phyloP scores from a whole-genome alignment of 1,140 invertebrate genomes.

The Brachionus paranguensis region DNA sequence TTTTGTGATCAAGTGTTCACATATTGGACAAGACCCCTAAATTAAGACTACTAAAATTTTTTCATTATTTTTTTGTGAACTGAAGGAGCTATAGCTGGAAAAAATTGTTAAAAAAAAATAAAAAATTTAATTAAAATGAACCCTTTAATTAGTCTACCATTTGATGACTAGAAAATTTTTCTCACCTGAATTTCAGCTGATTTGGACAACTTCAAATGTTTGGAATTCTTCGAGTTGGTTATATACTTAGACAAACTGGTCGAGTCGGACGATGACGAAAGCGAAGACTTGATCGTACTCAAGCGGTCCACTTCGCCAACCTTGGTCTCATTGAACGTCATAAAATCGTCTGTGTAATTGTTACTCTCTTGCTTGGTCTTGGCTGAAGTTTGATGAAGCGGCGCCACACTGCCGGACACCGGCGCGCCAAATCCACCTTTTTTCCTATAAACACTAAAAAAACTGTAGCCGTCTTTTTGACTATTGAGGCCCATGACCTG shows the following conservation, averaged over 20 bases:
- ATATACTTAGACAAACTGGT: conserved; percentile 37
- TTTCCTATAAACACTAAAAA: conserved; percentile 4
- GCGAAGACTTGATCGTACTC: neutral
- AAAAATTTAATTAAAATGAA: too few relatives aligned
- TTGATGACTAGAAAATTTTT: neutral
- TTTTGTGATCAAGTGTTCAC: too few relatives aligned
- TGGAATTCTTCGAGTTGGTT: neutral
- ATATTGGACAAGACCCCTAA: too few relatives aligned
- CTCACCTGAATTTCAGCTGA: neutral
- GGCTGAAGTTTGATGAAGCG: neutral
- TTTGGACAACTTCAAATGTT: neutral
- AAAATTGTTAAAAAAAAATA: neutral
- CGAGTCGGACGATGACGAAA: neutral
- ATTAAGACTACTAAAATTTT: too few relatives aligned
- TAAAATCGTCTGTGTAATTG: conserved; percentile 17
- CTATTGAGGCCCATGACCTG: neutral
- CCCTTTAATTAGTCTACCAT: too few relatives aligned
- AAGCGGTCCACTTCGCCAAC: neutral
- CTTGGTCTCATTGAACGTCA: neutral
- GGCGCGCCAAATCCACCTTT: neutral
- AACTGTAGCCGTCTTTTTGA: neutral
- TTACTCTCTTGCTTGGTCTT: neutral
- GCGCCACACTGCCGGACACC: neutral
- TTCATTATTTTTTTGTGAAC: too few relatives aligned
- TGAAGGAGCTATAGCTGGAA: too few relatives aligned